Conservation (phyloP, 2,888 invertebrate genomes). For the Ichneumoninae sp. region DNA sequence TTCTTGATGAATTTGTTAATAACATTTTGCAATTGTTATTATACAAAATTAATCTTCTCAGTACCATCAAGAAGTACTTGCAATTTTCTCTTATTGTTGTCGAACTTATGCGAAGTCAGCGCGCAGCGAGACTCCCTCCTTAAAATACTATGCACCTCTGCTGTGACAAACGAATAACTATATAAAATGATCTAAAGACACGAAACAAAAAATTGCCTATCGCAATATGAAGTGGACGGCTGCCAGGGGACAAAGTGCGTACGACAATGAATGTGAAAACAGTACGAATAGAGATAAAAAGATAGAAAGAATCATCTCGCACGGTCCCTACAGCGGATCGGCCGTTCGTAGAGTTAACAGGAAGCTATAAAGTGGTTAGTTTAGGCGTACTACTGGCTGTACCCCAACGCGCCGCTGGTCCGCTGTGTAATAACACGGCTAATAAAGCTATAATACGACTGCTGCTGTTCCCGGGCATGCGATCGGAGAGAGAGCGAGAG, state of each 20-base stretch:
- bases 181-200: too few relatives aligned
- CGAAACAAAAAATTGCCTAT: too few relatives aligned
- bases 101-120: too few relatives aligned
- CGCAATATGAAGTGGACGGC: too few relatives aligned
- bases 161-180: too few relatives aligned
- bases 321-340: conserved; percentile 8
- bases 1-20: too few relatives aligned
- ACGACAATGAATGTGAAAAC: not conserved
- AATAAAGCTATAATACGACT: conserved; percentile 37
- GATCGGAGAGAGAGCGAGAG: conserved; percentile 56
- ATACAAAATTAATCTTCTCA: too few relatives aligned
- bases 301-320: conserved; percentile 9
- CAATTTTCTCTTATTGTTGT: too few relatives aligned
- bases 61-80: too few relatives aligned
- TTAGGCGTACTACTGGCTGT: conserved; percentile 54
- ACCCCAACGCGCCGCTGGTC: conserved; percentile 48
- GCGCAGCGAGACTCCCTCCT: too few relatives aligned
- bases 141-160: too few relatives aligned
- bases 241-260: not conserved
- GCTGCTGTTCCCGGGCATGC: conserved; percentile 35
- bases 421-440: conserved; percentile 16
- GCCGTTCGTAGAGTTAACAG: conserved; percentile 57
- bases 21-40: too few relatives aligned
- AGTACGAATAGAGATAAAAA: not conserved
- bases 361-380: conserved; percentile 69